These are phyloP conservation scores for Thysanoteuthis rhombus DNA, from an alignment of 2,888 invertebrate species.

Conservation along the genomic window DNA sequence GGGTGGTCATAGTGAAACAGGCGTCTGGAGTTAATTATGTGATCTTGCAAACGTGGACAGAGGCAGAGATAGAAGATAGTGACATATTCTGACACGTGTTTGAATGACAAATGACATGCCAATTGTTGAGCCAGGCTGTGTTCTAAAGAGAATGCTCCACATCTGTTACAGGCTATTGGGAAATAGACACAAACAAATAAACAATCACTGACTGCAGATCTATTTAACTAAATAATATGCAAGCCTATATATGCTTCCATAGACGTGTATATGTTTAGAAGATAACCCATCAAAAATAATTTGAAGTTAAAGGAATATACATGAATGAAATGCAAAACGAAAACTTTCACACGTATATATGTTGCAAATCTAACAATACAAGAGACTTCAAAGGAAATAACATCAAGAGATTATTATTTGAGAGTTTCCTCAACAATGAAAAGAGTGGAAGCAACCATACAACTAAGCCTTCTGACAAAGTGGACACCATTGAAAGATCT, in stretches of 20 bases:
- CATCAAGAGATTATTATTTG: background rate
- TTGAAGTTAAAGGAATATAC: no score
- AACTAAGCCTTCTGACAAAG: no score
- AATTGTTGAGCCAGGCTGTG: background rate
- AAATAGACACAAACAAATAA: background rate
- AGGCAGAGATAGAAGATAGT: background rate
- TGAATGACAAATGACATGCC: slow-evolving; percentile 12
- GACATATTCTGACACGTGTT: background rate
- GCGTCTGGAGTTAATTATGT: background rate
- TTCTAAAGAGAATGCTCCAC: background rate
- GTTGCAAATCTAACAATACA: background rate
- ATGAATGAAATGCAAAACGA: background rate
- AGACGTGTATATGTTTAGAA: no score
- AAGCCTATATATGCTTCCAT: background rate
- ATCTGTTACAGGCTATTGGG: background rate
- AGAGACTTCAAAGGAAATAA: background rate
- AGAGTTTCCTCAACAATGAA: no score
- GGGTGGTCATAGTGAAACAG: background rate
- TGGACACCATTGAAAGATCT: no score
- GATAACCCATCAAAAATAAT: no score
- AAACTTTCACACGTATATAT: background rate
- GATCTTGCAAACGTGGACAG: background rate
- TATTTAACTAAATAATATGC: background rate
- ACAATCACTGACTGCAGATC: background rate
- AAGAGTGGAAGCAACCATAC: no score